Evolutionary conservation across 1,140 invertebrate species (phyloP).

Genomic region (Drusus annulatus): DNA sequence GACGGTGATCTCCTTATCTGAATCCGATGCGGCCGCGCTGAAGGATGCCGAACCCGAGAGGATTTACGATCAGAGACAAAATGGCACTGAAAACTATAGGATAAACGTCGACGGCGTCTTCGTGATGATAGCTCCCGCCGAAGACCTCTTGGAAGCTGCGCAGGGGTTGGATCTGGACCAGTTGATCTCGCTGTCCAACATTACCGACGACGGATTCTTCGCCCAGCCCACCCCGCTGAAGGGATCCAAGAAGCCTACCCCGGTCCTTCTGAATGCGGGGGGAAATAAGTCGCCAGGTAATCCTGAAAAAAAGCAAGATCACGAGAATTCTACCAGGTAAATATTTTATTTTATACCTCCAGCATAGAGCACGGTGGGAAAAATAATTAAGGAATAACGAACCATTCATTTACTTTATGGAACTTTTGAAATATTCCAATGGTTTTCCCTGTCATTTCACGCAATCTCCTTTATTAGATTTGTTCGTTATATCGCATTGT

Average conservation of each 20-base stretch:
- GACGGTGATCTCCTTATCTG: conserved; percentile 57
- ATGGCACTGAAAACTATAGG: conserved; percentile 79
- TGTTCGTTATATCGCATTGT: no score
- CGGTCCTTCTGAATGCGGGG: not conserved
- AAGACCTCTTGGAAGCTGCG: conserved; percentile 66
- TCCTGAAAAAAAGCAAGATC: conserved; percentile 19
- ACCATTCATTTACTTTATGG: no score
- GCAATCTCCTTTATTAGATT: no score
- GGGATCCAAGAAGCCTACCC: not conserved
- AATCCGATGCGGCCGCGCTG: conserved; percentile 59
- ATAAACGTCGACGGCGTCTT: conserved; percentile 78
- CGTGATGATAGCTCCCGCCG: conserved; percentile 76
- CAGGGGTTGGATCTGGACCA: conserved; percentile 63
- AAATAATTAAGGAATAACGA: no score
- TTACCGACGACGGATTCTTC: conserved; percentile 51
- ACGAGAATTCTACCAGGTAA: no score
- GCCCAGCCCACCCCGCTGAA: not conserved
- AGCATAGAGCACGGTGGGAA: no score
- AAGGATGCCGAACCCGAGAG: conserved; percentile 53
- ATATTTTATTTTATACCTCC: no score
- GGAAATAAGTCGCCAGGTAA: conserved; percentile 51
- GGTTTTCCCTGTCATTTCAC: no score
- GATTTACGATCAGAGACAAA: conserved; percentile 79
- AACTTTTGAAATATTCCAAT: no score
- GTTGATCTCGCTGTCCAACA: conserved; percentile 63